These are phyloP conservation scores for Enteromius trimaculatus DNA, from an alignment of 2,797 vertebrate genomes.

Conservation along the genomic window DNA sequence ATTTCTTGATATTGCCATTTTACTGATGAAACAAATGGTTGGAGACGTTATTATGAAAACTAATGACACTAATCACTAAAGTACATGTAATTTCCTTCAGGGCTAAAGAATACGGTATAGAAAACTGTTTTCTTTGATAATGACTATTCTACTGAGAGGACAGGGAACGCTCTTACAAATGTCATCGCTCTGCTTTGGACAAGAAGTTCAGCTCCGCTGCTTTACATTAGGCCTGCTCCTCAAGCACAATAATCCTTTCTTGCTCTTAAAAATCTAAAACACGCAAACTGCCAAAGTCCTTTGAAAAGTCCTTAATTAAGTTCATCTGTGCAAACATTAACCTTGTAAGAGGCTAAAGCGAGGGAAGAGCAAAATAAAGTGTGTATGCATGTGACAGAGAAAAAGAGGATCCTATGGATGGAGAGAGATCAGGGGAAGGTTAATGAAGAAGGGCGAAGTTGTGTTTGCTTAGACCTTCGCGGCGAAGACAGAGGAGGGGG, in stretches of 20 bases:
- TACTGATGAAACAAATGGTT: not conserved
- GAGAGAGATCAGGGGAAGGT: constrained; percentile 55
- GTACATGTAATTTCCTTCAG: constrained; percentile 21
- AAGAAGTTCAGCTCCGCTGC: constrained; percentile 47
- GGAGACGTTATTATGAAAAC: not conserved
- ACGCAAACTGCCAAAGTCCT: constrained; percentile 78
- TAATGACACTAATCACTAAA: not conserved
- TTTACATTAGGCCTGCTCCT: constrained; percentile 66
- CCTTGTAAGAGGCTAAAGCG: constrained; percentile 61
- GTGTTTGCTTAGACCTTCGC: constrained; percentile 73
- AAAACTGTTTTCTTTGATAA: constrained; percentile 29
- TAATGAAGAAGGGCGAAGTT: constrained; percentile 73
- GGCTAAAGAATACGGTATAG: not conserved
- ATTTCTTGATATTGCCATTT: not conserved
- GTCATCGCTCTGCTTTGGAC: constrained; percentile 43
- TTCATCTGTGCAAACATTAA: constrained; percentile 81
- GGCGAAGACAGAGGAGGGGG: constrained; percentile 50
- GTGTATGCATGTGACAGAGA: constrained; percentile 21
- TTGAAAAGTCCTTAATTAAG: constrained; percentile 78
- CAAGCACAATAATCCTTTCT: constrained; percentile 70
- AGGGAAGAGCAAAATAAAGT: constrained; percentile 18
- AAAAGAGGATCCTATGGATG: constrained; percentile 28
- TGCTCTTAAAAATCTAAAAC: constrained; percentile 76
- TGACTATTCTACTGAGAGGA: constrained; percentile 20
- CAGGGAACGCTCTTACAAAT: constrained; percentile 52